A percentile compares a stretch with the other conserved stretches of the same genome.
These are phyloP conservation scores for Pantherophis alleghaniensis DNA, from an alignment of 2,797 vertebrate genomes.

Conservation along the genomic window DNA sequence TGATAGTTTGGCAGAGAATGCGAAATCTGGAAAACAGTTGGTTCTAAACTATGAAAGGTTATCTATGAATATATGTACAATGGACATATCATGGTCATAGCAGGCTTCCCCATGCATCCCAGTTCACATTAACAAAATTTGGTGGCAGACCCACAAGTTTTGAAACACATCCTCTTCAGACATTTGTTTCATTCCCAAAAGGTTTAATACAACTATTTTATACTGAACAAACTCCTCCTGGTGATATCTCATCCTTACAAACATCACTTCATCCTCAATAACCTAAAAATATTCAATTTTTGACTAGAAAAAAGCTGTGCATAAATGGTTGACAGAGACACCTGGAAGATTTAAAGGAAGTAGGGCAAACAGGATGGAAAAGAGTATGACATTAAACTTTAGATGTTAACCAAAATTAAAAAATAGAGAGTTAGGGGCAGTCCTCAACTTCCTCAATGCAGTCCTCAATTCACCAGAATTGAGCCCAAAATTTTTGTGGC, in stretches of 20 bases:
- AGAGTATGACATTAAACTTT: background rate
- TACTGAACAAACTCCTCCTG: background rate
- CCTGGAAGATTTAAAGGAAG: background rate
- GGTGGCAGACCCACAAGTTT: background rate
- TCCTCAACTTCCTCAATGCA: background rate
- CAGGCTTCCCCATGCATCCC: background rate
- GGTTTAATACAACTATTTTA: background rate
- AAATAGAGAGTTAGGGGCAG: background rate
- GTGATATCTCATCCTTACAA: background rate
- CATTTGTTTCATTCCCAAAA: background rate
- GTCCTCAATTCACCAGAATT: background rate
- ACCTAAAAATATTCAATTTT: background rate
- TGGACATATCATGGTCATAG: background rate
- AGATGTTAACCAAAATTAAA: slow-evolving; percentile 1
- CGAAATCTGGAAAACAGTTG: slow-evolving; percentile 82
- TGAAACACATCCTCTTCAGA: background rate
- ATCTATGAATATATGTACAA: background rate
- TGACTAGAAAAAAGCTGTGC: background rate
- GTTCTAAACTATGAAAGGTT: background rate
- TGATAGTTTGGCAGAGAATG: slow-evolving; percentile 90
- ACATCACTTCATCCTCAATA: background rate
- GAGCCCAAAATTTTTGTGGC: background rate
- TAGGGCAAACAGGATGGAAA: background rate
- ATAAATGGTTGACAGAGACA: background rate
- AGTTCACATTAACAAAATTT: background rate